Evolutionary conservation across 2,113 vertebrate species (phyloP).

Genomic region (Anguilla japonica): DNA sequence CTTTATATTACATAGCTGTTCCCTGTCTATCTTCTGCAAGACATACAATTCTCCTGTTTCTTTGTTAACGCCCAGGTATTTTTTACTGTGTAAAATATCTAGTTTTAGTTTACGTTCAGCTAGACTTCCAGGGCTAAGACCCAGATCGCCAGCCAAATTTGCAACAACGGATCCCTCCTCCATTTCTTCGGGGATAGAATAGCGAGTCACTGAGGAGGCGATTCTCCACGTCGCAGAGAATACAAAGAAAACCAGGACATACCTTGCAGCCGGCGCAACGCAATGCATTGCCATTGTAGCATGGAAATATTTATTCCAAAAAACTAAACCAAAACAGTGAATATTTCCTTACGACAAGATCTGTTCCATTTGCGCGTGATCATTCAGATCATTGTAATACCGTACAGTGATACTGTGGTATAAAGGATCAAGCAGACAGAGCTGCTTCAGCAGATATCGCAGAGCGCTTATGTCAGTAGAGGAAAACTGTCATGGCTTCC

Average conservation of each 20-base stretch:
- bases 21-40: conserved; percentile 56
- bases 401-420: not conserved
- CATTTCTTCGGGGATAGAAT: conserved; percentile 43
- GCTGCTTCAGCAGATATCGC: not conserved
- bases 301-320: not conserved
- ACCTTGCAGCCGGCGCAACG: conserved; percentile 3
- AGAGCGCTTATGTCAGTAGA: not conserved
- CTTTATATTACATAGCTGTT: conserved; percentile 46
- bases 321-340: not conserved
- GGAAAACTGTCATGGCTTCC: conserved; percentile 41
- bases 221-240: not conserved
- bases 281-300: conserved; percentile 1
- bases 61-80: conserved; percentile 62
- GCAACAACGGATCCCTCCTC: conserved; percentile 58
- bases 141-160: conserved; percentile 65
- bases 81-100: conserved; percentile 27
- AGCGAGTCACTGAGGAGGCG: conserved; percentile 34
- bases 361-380: not conserved
- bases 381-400: too few relatives aligned
- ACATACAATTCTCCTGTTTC: conserved; percentile 61
- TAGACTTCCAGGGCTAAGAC: conserved; percentile 47
- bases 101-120: conserved; percentile 41
- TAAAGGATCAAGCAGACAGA: not conserved
- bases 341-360: not conserved
- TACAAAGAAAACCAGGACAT: conserved; percentile 12